Evolutionary conservation across 2,888 invertebrate species (phyloP), one percentile per base, ranked within the genome.

Genomic region (Macrophya alboannulata): DNA sequence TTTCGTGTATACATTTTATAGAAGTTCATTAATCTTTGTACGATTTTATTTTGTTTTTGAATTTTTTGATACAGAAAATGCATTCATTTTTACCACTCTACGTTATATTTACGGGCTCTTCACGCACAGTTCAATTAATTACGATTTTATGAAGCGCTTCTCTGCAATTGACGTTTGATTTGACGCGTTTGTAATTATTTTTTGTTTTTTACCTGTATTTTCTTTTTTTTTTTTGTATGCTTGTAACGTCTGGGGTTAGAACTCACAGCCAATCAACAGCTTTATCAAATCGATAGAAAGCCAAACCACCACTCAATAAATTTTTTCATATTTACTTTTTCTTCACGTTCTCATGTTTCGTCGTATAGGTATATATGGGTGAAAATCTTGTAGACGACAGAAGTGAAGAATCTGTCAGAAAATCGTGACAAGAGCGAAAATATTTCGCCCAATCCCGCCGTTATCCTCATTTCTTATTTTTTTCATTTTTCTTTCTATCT

Each of bases 361-460:
- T 31, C 68, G 10, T n/a, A 21, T 17, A 72, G 43, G 45, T 25
- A 62, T 9, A 8, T 5, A n/a, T 17, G n/a, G 43, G 43, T 10
- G n/a, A 43, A 71, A 68, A 25, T 62, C 62, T 62, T 10, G 3
- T 12, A 31, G 6, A 45, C 17, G 12, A 1, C 37, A 1, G 37
- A 6, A 65, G 43, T 40, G 71, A n/a, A 71, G 74, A 43, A 62
- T 37, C 43, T 62, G 59, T 62, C 59, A 81, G 37, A 62, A 31
- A 51, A 81, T 81, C 15, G 62, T 62, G 81, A 81, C 40, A 59
- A 62, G 25, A 81, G 62, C 62, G 62, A 17, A 55, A 81, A 81
- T 81, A 81, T 81, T 81, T 21, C 62, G 21, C 43, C 81, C 81
- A 25, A 62, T 81, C 62, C 59, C 62, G 2, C 21, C 40, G 21